These are phyloP conservation scores for Chrysocyon brachyurus DNA, from an alignment of 2,797 vertebrate genomes.

Conservation along the genomic window DNA sequence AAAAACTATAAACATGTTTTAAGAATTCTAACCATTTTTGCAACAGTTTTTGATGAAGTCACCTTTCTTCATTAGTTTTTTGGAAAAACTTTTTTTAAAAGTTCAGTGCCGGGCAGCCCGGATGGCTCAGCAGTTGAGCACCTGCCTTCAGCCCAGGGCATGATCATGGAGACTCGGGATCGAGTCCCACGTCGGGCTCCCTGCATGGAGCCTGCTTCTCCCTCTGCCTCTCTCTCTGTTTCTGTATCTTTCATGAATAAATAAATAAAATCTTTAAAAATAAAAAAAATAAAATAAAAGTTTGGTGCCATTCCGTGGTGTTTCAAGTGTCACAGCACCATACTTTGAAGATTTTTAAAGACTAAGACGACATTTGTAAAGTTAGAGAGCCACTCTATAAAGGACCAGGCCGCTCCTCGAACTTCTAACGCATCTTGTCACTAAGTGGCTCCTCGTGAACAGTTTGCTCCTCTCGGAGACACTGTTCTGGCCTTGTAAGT, in stretches of 20 bases:
- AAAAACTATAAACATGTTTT: conserved; percentile 40
- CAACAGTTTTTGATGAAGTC: conserved; percentile 65
- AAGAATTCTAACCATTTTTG: conserved; percentile 76
- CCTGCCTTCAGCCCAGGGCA: too few relatives aligned
- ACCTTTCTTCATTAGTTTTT: conserved; percentile 74
- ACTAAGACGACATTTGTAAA: conserved; percentile 69
- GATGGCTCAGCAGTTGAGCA: too few relatives aligned
- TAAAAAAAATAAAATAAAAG: conserved; percentile 28
- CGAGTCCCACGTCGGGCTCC: too few relatives aligned
- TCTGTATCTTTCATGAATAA: too few relatives aligned
- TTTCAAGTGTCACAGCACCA: conserved; percentile 83
- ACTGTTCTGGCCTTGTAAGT: not conserved
- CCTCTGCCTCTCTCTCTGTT: too few relatives aligned
- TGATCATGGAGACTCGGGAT: too few relatives aligned
- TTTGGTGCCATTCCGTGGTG: conserved; percentile 66
- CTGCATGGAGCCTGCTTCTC: too few relatives aligned
- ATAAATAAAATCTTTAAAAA: too few relatives aligned
- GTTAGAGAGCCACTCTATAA: conserved; percentile 72
- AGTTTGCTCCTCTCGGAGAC: not conserved
- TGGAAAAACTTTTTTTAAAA: not conserved
- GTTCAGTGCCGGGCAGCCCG: too few relatives aligned
- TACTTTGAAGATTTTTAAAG: conserved; percentile 66
- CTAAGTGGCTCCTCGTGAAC: not conserved
- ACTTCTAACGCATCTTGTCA: conserved; percentile 61
- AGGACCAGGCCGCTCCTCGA: conserved; percentile 59